These are phyloP conservation scores for Eristalis arbustorum DNA, from an alignment of 2,888 invertebrate species.

Conservation along the genomic window DNA sequence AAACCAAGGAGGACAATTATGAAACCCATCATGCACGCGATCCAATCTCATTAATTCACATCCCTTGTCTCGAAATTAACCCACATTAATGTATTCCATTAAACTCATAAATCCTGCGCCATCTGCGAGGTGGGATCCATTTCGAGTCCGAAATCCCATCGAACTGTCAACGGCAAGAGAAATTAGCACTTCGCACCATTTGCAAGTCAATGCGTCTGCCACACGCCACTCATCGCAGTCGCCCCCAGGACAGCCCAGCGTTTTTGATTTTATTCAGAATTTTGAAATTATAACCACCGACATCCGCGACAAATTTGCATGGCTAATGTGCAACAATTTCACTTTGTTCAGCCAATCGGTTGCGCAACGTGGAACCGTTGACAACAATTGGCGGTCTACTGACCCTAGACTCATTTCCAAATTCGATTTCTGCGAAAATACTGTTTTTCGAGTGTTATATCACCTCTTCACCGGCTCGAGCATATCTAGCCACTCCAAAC, in stretches of 20 bases:
- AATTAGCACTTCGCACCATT: slow-evolving; percentile 17
- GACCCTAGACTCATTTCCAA: slow-evolving; percentile 48
- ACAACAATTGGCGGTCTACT: slow-evolving; percentile 54
- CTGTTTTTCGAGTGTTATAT: slow-evolving; percentile 10
- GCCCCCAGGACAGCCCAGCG: background rate
- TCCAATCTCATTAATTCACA: background rate
- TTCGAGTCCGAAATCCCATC: background rate
- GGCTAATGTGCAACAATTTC: slow-evolving; percentile 32
- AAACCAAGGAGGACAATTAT: background rate
- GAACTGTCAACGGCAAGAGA: background rate
- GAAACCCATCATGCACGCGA: background rate
- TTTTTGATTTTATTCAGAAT: slow-evolving; percentile 22
- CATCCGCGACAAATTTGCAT: slow-evolving; percentile 35
- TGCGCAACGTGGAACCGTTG: slow-evolving; percentile 28
- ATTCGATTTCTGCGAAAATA: slow-evolving; percentile 41
- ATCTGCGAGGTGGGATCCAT: background rate
- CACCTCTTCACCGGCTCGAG: background rate
- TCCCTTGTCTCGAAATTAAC: background rate
- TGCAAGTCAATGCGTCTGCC: slow-evolving; percentile 5
- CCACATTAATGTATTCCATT: background rate
- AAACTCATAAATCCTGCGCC: background rate
- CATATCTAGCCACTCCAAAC: background rate
- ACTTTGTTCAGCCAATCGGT: slow-evolving; percentile 15
- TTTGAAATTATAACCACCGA: slow-evolving; percentile 34
- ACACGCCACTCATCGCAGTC: background rate